Evolutionary conservation across 2,888 invertebrate species (phyloP).

Genomic region (Dermolepida albohirtum): DNA sequence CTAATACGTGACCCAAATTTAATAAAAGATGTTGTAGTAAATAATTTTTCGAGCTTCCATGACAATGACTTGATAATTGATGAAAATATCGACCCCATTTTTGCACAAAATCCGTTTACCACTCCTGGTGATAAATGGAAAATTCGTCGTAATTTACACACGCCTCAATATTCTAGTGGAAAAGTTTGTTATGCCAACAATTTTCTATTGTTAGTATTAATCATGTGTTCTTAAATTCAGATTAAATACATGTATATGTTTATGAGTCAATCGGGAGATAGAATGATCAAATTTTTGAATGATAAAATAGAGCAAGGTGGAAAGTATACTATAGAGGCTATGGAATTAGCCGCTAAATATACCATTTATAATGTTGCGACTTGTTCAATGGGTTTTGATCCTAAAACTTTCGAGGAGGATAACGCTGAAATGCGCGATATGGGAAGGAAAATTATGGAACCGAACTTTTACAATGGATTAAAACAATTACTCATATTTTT

Average conservation of each 20-base stretch:
- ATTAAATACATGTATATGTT: conserved; percentile 65
- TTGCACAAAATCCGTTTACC: conserved; percentile 62
- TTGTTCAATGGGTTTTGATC: conserved; percentile 61
- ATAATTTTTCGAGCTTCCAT: conserved; percentile 54
- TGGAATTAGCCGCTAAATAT: conserved; percentile 59
- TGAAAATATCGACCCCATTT: conserved; percentile 62
- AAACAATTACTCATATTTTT: conserved; percentile 37
- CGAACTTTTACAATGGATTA: conserved; percentile 42
- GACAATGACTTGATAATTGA: conserved; percentile 55
- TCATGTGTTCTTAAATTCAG: conserved; percentile 19
- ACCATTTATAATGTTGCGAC: conserved; percentile 62
- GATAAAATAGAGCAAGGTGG: conserved; percentile 51
- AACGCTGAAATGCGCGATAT: conserved; percentile 54
- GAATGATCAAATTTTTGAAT: conserved; percentile 59
- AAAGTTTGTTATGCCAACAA: conserved; percentile 3
- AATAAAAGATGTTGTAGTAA: conserved; percentile 50
- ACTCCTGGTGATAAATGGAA: conserved; percentile 65
- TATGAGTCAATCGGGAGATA: conserved; percentile 61
- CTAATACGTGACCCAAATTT: conserved; percentile 51
- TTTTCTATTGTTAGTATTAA: background rate
- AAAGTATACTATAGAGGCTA: conserved; percentile 58
- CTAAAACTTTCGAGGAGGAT: conserved; percentile 57
- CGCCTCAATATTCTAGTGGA: conserved; percentile 12
- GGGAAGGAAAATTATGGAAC: conserved; percentile 55
- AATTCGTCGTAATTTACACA: conserved; percentile 61